Base-by-base conservation (phyloP, 1,140 invertebrate species). In the Helicoverpa armigera region DNA sequence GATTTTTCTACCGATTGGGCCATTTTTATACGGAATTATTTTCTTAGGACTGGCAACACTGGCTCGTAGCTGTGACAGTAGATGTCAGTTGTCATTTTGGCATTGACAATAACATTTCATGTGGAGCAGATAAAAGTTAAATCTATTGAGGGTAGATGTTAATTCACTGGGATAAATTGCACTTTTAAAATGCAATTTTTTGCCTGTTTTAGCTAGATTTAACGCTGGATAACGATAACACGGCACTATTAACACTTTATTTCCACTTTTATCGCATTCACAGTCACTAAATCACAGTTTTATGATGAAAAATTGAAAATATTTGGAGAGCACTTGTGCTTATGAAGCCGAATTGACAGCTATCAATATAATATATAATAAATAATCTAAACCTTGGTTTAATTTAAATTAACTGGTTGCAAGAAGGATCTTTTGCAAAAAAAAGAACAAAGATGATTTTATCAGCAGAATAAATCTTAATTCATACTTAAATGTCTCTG, bases 111-210 rank as follows among this genome's bases (percentile, higher is more conserved):
- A 56, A 16, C 54, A 16, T 14, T 11, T 16, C 3, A 14, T 12
- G 12, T 53, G 51, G 12, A 23, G 23, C 14, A 14, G 51, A 3
- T 11, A 14, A 14, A 14, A 16, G 18, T 16, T 56, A 56, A 56
- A 16, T 56, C 18, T 16, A 16, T 56, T 56, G 54, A 56, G 54
- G 54, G 54, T 56, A 56, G 54, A 56, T 16, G 54, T 56, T 56
- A 16, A 23, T 56, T 56, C 54, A 56, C 54, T 56, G 11, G 5
- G 54, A 56, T 56, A 16, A 56, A 16, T 56, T 4, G 54, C 3
- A 11, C n/a, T 14, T 56, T 56, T 54, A 14, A 13, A 54, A 14
- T 54, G 51, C 10, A 13, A 54, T 54, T 13, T 54, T 54, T 54
- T 14, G 4, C n/a, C 4, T 56, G 54, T 56, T 56, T 5, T 5